Conservation (phyloP, 2,797 vertebrate genomes). For the Sebastes dallii region DNA sequence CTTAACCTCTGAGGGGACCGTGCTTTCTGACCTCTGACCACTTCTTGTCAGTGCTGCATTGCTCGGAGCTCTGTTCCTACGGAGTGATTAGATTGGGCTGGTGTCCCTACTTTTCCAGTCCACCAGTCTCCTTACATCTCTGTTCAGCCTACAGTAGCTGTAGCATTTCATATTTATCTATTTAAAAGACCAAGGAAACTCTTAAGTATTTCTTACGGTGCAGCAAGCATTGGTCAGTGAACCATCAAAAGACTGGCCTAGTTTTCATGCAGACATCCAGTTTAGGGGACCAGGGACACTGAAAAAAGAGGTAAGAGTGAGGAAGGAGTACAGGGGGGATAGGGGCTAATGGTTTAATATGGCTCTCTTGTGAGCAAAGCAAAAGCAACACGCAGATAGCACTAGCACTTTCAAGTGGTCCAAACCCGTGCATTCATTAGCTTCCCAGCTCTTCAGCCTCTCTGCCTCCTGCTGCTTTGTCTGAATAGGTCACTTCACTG, state of each 20-base stretch:
- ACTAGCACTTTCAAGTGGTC: conserved; percentile 59
- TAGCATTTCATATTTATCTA: conserved; percentile 26
- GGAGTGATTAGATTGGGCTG: conserved; percentile 53
- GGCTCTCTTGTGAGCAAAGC: conserved; percentile 60
- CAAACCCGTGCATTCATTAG: conserved; percentile 67
- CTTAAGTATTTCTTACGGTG: conserved; percentile 17
- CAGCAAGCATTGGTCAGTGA: conserved; percentile 57
- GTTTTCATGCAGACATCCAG: conserved; percentile 54
- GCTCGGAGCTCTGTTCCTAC: conserved; percentile 35
- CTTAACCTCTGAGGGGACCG: conserved; percentile 48
- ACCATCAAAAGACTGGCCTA: conserved; percentile 67
- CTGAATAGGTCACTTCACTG: conserved; percentile 72
- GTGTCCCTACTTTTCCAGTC: conserved; percentile 16
- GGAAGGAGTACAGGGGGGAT: conserved; percentile 23
- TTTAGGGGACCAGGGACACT: conserved; percentile 42
- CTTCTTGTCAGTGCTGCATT: conserved; percentile 49
- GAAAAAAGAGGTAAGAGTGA: conserved; percentile 30
- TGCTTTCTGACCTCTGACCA: conserved; percentile 63
- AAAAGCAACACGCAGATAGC: conserved; percentile 56
- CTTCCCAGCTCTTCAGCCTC: conserved; percentile 56
- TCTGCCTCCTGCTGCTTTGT: conserved; percentile 70
- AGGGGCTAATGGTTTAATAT: conserved; percentile 73
- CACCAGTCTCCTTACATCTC: neutral
- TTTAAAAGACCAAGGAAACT: conserved; percentile 28
- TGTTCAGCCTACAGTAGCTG: neutral